Conservation (phyloP, 2,113 vertebrate genomes). For the Larimichthys crocea region DNA sequence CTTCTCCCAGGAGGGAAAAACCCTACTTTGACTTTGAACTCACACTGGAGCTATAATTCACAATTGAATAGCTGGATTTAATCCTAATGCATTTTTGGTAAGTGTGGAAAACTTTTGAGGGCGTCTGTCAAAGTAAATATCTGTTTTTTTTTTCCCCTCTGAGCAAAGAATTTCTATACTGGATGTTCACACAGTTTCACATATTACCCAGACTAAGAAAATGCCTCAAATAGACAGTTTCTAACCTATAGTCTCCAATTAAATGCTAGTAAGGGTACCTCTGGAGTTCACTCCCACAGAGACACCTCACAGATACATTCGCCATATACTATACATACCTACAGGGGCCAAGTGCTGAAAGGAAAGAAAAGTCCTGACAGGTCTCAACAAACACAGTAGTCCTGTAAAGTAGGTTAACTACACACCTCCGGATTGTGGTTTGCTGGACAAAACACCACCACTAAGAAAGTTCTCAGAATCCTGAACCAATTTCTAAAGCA, state of each 20-base stretch:
- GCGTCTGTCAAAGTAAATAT: conserved; percentile 18
- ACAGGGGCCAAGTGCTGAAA: conserved; percentile 75
- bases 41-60: conserved; percentile 26
- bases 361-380: conserved; percentile 68
- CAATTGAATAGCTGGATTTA: conserved; percentile 19
- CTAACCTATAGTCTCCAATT: conserved; percentile 12
- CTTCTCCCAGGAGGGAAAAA: conserved; percentile 12
- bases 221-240: conserved; percentile 14
- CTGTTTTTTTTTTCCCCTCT: neutral
- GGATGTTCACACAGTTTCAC: neutral
- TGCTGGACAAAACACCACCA: conserved; percentile 31
- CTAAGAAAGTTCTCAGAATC: conserved; percentile 4
- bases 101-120: conserved; percentile 34
- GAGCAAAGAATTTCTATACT: conserved; percentile 1
- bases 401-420: conserved; percentile 60
- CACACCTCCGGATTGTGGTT: conserved; percentile 23
- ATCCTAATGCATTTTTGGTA: conserved; percentile 34
- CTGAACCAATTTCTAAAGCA: neutral
- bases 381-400: conserved; percentile 69
- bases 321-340: conserved; percentile 69
- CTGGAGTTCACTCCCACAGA: conserved; percentile 33
- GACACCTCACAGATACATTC: conserved; percentile 37
- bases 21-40: conserved; percentile 17
- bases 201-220: conserved; percentile 19
- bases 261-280: conserved; percentile 29